Evolutionary conservation across 2,888 invertebrate genomes (phyloP), one percentile per base, ranked within the genome.

Genomic region (Silvanus unidentatus): DNA sequence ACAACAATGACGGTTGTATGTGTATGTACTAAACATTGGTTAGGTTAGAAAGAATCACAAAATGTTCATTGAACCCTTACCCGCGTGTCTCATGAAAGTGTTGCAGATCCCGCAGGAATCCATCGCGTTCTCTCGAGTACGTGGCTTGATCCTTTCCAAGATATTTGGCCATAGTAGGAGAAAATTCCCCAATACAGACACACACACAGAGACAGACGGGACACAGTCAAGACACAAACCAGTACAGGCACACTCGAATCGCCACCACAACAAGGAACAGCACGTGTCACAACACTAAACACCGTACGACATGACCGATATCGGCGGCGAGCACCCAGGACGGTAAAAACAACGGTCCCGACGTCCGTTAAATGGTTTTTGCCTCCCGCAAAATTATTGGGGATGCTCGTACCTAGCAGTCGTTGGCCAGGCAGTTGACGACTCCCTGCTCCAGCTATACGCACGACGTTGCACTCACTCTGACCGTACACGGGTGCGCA

Each of bases 61-160:
- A 32, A n/a, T 32, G 32, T 3, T 8, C 22, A 22, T 22, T 22
- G 39, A 43, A 77, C 86, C n/a, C n/a, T 83, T 75, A 95, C 95
- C 92, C 91, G 76, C 90, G 83, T 60, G 85, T 84, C 57, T 91
- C 91, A 73, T 95, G 93, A 70, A 95, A 95, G 70, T 88, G 88
- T 65, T 85, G 84, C 62, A 96, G 77, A 67, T 93, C 93, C 70
- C 85, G 81, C 55, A 90, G 73, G 77, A 92, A 92, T 58, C 78
- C 79, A 62, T 86, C 86, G 66, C 82, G 83, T 74, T 90, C 88
- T 70, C 81, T 81, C 66, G 81, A 74, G 77, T 88, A 88, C 65
- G 81, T 80, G 71, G 81, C 81, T 59, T 86, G 78, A 73, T 82
- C 82, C 77, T 81, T 82, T 73, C 78, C 78, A 63, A 79, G 75